Evolutionary conservation across 2,888 invertebrate genomes (phyloP).

Genomic region (Chesias legatella): DNA sequence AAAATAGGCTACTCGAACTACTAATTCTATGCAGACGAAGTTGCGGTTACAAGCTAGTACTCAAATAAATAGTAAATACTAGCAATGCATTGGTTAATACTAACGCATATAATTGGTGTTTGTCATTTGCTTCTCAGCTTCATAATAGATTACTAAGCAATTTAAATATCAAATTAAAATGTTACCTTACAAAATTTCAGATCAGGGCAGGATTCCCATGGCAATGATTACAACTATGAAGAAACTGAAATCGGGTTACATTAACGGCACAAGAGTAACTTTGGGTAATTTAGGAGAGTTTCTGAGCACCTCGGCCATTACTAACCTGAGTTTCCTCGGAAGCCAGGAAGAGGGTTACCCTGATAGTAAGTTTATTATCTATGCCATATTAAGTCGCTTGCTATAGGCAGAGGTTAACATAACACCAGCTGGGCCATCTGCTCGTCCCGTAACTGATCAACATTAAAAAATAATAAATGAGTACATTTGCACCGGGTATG

Average conservation of each 20-base stretch:
- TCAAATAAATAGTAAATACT: too few species aligned
- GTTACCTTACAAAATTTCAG: conserved; percentile 68
- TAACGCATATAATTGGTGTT: too few species aligned
- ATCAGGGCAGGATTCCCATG: conserved; percentile 94
- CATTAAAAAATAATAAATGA: too few species aligned
- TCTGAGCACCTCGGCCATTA: conserved; percentile 97
- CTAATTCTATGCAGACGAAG: too few species aligned
- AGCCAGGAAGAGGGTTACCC: conserved; percentile 96
- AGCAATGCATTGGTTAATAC: too few species aligned
- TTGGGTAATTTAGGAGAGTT: conserved; percentile 97
- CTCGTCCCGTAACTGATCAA: too few species aligned
- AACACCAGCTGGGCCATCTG: too few species aligned
- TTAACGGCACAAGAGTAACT: conserved; percentile 98
- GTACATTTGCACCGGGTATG: too few species aligned
- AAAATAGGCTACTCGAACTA: too few species aligned
- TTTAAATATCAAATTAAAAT: not conserved
- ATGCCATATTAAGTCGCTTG: too few species aligned
- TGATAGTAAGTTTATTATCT: conserved; percentile 80
- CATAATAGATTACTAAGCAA: not conserved
- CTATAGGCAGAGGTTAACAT: too few species aligned
- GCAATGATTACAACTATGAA: conserved; percentile 99
- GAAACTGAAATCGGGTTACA: conserved; percentile 98
- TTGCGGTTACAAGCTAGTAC: too few species aligned
- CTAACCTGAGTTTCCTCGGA: conserved; percentile 96
- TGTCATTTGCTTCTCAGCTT: conserved; percentile 12